Percentiles rank a stretch among this genome's conserved stretches.
Conservation (phyloP, 23 tunicate species). For the Ciona savignyi region DNA sequence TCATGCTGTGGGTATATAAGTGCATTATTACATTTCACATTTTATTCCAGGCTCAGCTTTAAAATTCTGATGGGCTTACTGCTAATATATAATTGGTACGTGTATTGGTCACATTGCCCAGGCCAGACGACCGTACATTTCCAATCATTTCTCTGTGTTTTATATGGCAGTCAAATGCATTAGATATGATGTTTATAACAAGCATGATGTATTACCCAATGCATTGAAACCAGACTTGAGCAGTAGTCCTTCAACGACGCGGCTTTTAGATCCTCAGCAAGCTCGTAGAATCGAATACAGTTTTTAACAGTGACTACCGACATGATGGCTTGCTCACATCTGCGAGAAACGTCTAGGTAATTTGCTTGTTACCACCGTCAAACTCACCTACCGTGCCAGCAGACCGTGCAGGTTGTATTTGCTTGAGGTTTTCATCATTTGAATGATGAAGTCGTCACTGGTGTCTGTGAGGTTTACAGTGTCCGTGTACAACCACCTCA, state of each 20-base stretch:
- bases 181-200: too few species aligned
- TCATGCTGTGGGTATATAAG: too few species aligned
- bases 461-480: slow-evolving; percentile 11
- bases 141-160: too few species aligned
- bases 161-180: too few species aligned
- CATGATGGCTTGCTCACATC: slow-evolving; percentile 60
- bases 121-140: too few species aligned
- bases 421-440: slow-evolving; percentile 37
- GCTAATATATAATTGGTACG: too few species aligned
- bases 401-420: slow-evolving; percentile 28
- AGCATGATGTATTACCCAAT: too few species aligned
- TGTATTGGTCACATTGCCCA: too few species aligned
- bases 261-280: slow-evolving; percentile 58
- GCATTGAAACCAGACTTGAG: slow-evolving; percentile 47
- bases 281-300: slow-evolving; percentile 57
- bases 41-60: too few species aligned
- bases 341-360: neutral
- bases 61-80: too few species aligned
- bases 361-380: neutral
- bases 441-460: slow-evolving; percentile 51
- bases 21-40: too few species aligned
- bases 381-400: slow-evolving; percentile 21
- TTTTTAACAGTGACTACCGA: slow-evolving; percentile 34
- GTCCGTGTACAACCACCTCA: slow-evolving; percentile 69
- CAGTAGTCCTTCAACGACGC: slow-evolving; percentile 46